A percentile compares a stretch with the other conserved stretches of the same genome.
Evolutionary conservation across 1,140 invertebrate genomes (phyloP).

Genomic region (Atopsyche davidsoni): DNA sequence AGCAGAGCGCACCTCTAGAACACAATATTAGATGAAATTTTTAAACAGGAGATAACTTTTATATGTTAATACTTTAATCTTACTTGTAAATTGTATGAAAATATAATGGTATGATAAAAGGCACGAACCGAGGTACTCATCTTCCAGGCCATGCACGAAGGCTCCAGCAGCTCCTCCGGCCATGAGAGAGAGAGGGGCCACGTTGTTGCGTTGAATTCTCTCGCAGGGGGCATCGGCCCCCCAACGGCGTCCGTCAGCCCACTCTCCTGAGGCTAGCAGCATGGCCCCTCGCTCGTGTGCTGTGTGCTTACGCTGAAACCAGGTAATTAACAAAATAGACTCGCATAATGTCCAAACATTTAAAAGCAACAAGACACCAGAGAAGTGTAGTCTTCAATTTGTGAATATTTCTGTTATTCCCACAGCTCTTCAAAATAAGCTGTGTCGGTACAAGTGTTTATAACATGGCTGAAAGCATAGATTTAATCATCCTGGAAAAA

Average conservation of each 20-base stretch:
- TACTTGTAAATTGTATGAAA: no score
- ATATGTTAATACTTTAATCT: no score
- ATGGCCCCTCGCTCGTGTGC: slow-evolving; percentile 79
- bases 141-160: slow-evolving; percentile 96
- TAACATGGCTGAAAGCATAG: background rate
- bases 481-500: slow-evolving; percentile 38
- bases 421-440: no score
- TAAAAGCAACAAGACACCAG: no score
- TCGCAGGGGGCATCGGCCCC: slow-evolving; percentile 83
- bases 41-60: no score
- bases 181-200: slow-evolving; percentile 73
- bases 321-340: no score
- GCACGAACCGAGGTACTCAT: slow-evolving; percentile 87
- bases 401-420: no score
- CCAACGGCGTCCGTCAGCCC: slow-evolving; percentile 88
- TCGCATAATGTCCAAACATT: no score
- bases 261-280: slow-evolving; percentile 76
- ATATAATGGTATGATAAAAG: no score
- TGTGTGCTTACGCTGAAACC: slow-evolving; percentile 59
- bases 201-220: slow-evolving; percentile 55
- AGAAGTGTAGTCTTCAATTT: no score
- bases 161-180: slow-evolving; percentile 94
- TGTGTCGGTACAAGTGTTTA: background rate
- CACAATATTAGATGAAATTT: slow-evolving; percentile 7
- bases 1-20: slow-evolving; percentile 86